phyloP scores from a whole-genome alignment of 2,113 vertebrate genomes.

The Melanostigma gelatinosum region DNA sequence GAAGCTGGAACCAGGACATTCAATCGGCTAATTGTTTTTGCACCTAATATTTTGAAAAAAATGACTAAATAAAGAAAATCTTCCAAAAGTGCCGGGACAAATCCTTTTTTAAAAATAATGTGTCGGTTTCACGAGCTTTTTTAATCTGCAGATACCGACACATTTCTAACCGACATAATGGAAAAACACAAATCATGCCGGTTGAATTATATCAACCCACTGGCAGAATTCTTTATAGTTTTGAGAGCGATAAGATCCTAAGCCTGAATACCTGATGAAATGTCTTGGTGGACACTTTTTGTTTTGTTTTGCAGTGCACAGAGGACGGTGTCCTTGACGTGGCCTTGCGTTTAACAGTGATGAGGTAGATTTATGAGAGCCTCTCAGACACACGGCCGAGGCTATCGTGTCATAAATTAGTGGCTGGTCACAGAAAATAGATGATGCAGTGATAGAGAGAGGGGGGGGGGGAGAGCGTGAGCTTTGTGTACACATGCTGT shows the following conservation, averaged over 20 bases:
- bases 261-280: conserved; percentile 9
- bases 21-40: neutral
- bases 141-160: neutral
- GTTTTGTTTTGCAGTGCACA: conserved; percentile 33
- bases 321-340: conserved; percentile 53
- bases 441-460: conserved; percentile 35
- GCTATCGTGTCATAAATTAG: conserved; percentile 77
- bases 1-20: neutral
- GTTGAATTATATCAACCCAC: neutral
- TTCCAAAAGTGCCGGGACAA: conserved; percentile 10
- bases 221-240: neutral
- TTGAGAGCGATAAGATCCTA: conserved; percentile 5
- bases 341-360: conserved; percentile 75
- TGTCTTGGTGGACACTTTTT: neutral
- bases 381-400: conserved; percentile 57
- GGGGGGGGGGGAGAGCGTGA: neutral
- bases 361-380: conserved; percentile 75
- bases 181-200: neutral
- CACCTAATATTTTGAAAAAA: conserved; percentile 9
- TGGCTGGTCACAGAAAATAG: conserved; percentile 51
- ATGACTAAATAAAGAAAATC: neutral
- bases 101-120: neutral
- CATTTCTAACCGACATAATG: neutral
- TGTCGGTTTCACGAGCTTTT: conserved; percentile 15
- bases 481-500: conserved; percentile 58